Conservation (phyloP, 2,797 vertebrate species). For the Avahi laniger region DNA sequence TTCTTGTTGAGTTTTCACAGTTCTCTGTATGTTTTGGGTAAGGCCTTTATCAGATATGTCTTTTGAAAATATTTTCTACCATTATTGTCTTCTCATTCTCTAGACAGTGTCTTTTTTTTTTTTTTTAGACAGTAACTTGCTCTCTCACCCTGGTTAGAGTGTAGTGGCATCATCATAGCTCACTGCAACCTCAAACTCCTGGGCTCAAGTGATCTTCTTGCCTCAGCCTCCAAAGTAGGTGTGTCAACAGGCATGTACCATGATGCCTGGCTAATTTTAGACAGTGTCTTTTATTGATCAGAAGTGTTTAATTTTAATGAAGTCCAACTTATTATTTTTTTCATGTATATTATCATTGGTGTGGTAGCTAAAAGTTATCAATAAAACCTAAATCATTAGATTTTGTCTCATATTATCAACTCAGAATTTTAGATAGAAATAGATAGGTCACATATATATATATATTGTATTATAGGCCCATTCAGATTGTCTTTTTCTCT, state of each 20-base stretch:
- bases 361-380: neutral
- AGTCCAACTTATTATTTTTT: neutral
- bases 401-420: neutral
- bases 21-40: neutral
- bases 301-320: neutral
- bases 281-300: too few relatives aligned
- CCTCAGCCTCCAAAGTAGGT: too few relatives aligned
- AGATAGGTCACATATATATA: neutral
- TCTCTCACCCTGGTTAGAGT: too few relatives aligned
- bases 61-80: neutral
- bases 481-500: neutral
- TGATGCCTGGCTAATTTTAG: too few relatives aligned
- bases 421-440: neutral
- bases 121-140: too few relatives aligned
- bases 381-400: neutral
- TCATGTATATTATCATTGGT: neutral
- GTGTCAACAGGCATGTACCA: too few relatives aligned
- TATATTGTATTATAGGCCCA: neutral
- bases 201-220: too few relatives aligned
- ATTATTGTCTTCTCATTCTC: neutral
- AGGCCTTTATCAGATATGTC: neutral
- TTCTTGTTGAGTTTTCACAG: neutral
- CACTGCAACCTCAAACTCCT: too few relatives aligned
- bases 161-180: too few relatives aligned
- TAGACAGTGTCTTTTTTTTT: neutral